Evolutionary conservation across 2,888 invertebrate genomes (phyloP), one percentile per base, ranked within the genome.

Genomic region (Ormyrus rosae): DNA sequence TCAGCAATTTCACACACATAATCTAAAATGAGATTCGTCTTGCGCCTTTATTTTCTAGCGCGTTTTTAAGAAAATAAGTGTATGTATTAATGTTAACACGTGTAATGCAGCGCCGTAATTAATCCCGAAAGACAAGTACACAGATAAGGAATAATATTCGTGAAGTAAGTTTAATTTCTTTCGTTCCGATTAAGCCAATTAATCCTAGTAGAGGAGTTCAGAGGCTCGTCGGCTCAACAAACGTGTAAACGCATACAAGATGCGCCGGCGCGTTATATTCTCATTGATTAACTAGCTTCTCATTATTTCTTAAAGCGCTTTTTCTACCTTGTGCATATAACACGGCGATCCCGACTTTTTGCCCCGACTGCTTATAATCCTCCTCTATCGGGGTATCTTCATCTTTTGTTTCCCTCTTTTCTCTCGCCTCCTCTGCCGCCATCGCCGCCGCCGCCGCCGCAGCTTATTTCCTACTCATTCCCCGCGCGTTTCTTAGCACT

Each of bases 261-360:
- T 68, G 3, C 48, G 50, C 48, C 13, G 48, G 53, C 48, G 9
- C 67, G 5, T 34, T 56, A 68, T 55, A 63, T 48, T 8, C 74
- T 74, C 81, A 79, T 76, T 81, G 76, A 79, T 81, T 79, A 81
- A 76, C 78, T 69, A 81, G 69, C n/a, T 60, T 63, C 78, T 81
- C 75, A 58, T 78, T 81, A 76, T 72, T 75, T 78, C 75, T 78
- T 72, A 70, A 71, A 74, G 56, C 53, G 19, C 67, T 75, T 70
- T 81, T 75, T 78, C 53, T 63, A 6, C 51, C 64, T 46, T 53
- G 10, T 19, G 48, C 61, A 9, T 55, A 51, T 50, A 68, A 65
- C 13, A 19, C 61, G n/a, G 45, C 7, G 67, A 58, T 56, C 65
- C 71, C 13, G 10, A 51, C 63, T 72, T 72, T 71, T 77, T 81